Conservation (phyloP, 2,113 vertebrate species). For the Rhinolophus ferrumequinum region DNA sequence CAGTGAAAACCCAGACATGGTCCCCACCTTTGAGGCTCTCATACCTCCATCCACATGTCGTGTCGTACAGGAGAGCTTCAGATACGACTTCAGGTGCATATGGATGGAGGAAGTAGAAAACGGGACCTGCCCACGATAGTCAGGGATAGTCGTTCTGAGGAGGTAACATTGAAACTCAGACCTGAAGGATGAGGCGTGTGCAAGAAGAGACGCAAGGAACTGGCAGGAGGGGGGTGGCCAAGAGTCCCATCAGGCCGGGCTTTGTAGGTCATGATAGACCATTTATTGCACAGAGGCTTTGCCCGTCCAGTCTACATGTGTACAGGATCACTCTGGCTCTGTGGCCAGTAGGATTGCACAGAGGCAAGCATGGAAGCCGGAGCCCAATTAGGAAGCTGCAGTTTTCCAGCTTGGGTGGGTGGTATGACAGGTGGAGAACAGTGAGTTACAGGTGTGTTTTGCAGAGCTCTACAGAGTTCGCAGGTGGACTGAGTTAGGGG, state of each 20-base stretch:
- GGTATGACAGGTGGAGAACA: background rate
- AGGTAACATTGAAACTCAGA: background rate
- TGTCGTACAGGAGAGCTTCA: background rate
- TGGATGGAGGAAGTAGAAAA: background rate
- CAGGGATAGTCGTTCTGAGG: background rate
- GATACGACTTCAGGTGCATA: background rate
- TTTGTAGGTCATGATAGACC: background rate
- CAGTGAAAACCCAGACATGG: background rate
- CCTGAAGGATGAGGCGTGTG: background rate
- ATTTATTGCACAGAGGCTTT: background rate
- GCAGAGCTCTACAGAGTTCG: background rate
- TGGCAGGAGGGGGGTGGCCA: background rate
- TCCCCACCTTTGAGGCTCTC: background rate
- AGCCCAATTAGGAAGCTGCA: background rate
- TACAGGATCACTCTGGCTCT: background rate
- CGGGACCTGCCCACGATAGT: background rate
- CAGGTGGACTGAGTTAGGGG: background rate
- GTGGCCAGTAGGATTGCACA: background rate
- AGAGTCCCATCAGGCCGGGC: rapidly evolving
- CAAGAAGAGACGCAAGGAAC: background rate
- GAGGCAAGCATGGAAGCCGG: background rate
- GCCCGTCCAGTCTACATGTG: rapidly evolving
- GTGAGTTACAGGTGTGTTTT: background rate
- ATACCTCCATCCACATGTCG: background rate
- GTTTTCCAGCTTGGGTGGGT: background rate